These are phyloP conservation scores for Mesochorus sp. DNA, from an alignment of 2,888 invertebrate genomes.

Conservation along the genomic window DNA sequence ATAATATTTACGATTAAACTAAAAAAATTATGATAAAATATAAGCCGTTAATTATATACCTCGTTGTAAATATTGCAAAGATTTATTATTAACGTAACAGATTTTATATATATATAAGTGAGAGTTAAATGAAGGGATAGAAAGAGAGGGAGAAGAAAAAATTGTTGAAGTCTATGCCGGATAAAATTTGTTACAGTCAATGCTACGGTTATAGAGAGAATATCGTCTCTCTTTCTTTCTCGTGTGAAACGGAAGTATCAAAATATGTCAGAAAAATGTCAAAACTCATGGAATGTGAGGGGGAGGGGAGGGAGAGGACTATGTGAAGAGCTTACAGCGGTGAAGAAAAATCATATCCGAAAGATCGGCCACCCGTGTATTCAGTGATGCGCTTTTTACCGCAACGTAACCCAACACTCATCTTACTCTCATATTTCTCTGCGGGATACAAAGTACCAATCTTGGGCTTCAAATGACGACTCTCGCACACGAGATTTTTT, in stretches of 20 bases:
- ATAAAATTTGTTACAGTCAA: conserved; percentile 35
- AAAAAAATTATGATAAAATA: no score
- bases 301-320: not conserved
- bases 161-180: conserved; percentile 3
- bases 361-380: conserved; percentile 9
- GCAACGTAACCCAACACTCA: conserved; percentile 43
- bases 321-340: conserved; percentile 42
- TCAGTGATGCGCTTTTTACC: conserved; percentile 22
- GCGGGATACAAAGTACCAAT: not conserved
- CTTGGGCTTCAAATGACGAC: not conserved
- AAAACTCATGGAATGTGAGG: conserved; percentile 46
- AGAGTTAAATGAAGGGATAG: not conserved
- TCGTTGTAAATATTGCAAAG: no score
- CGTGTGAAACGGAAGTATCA: conserved; percentile 38
- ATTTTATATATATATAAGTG: not conserved
- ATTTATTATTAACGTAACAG: no score
- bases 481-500: not conserved
- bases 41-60: no score
- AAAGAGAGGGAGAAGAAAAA: not conserved
- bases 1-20: no score
- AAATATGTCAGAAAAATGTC: conserved; percentile 61
- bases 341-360: not conserved
- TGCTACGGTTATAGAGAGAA: conserved; percentile 6
- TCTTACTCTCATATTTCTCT: conserved; percentile 6
- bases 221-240: not conserved